Conservation (phyloP, 53 echinoderm and acorn worm species). For the Crossaster papposus region DNA sequence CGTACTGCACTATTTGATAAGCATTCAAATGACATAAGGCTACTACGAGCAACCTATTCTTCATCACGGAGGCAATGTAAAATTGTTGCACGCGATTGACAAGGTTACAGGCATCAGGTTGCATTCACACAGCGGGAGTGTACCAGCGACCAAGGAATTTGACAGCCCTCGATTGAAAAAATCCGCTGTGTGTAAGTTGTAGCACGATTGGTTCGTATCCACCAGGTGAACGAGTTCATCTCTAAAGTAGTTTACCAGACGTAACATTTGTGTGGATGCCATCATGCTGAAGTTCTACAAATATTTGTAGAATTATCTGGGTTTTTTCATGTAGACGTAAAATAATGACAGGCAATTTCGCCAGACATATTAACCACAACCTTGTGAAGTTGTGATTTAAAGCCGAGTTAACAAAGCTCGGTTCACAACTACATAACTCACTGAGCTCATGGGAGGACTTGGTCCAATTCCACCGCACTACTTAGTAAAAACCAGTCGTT, state of each 20-base stretch:
- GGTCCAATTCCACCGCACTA: not conserved
- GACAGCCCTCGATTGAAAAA: constrained; percentile 17
- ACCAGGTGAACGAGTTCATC: constrained; percentile 8
- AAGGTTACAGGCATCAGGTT: constrained; percentile 31
- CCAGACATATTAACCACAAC: constrained; percentile 3
- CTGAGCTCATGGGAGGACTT: constrained; percentile 22
- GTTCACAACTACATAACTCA: constrained; percentile 27
- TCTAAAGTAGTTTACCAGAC: not conserved
- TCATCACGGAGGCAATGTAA: constrained; percentile 20
- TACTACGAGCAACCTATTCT: not conserved
- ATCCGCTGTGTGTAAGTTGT: not conserved
- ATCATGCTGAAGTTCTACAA: not conserved
- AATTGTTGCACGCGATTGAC: constrained; percentile 38
- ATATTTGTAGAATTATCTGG: not conserved
- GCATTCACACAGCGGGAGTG: constrained; percentile 37
- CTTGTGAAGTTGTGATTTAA: not conserved
- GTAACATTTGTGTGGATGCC: not conserved
- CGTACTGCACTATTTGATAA: not conserved
- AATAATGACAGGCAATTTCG: not conserved
- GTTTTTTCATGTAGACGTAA: not conserved
- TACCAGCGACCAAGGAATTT: constrained; percentile 10
- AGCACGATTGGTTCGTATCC: not conserved
- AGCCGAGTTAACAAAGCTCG: not conserved
- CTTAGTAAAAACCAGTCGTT: constrained; percentile 32
- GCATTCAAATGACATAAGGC: constrained; percentile 1